These are phyloP conservation scores for Drosophila cognata DNA, from an alignment of 2,888 invertebrate genomes.

Conservation along the genomic window DNA sequence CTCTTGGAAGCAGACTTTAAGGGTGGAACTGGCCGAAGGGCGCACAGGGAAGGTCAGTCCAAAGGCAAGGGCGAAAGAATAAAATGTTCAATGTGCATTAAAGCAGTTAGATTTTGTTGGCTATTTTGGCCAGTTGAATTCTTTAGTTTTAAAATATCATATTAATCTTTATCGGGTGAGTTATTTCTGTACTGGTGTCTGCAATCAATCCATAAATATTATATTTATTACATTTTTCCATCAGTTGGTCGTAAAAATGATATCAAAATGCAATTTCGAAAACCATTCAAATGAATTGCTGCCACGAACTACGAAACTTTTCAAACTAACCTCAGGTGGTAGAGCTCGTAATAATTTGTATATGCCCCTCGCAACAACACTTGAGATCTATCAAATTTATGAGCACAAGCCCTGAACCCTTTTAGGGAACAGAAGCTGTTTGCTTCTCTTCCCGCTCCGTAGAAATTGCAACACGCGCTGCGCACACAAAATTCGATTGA, in stretches of 20 bases:
- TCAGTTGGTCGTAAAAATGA: slow-evolving; percentile 70
- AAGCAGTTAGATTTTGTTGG: slow-evolving; percentile 19
- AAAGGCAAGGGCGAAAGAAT: slow-evolving; percentile 5
- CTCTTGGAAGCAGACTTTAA: slow-evolving; percentile 33
- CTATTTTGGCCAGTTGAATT: not conserved
- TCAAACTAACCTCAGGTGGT: slow-evolving; percentile 44
- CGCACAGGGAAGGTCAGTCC: slow-evolving; percentile 33
- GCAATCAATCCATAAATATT: slow-evolving; percentile 31
- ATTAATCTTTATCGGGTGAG: not conserved
- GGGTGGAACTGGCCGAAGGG: slow-evolving; percentile 70
- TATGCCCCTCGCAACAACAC: slow-evolving; percentile 50
- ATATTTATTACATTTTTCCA: slow-evolving; percentile 68
- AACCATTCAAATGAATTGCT: slow-evolving; percentile 67
- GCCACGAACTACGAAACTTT: slow-evolving; percentile 34
- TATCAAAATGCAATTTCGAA: slow-evolving; percentile 58
- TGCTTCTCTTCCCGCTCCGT: slow-evolving; percentile 20
- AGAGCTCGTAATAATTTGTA: slow-evolving; percentile 26
- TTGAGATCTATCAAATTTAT: slow-evolving; percentile 74
- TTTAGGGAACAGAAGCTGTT: slow-evolving; percentile 46
- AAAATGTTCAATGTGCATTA: slow-evolving; percentile 11
- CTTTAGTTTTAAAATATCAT: not conserved
- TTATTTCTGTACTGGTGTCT: slow-evolving; percentile 1
- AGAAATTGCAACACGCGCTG: slow-evolving; percentile 52
- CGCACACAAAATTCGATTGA: slow-evolving; percentile 40
- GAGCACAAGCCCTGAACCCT: slow-evolving; percentile 68